phyloP scores from a whole-genome alignment of 2,113 vertebrate species.

The Propithecus coquereli region DNA sequence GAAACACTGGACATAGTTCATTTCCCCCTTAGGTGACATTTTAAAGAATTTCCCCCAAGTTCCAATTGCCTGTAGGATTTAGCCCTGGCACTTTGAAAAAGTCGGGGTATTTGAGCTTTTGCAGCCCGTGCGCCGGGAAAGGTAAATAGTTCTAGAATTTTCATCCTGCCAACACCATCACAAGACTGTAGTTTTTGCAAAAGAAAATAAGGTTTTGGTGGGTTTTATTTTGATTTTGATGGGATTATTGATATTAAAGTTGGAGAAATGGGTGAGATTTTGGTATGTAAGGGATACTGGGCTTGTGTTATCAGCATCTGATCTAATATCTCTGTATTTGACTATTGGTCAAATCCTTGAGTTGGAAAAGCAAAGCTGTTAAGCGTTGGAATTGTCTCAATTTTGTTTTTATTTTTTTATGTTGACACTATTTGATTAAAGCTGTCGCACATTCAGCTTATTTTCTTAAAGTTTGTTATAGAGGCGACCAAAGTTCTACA shows the following conservation, averaged over 20 bases:
- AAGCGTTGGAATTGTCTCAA: conserved; percentile 26
- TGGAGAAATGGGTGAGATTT: conserved; percentile 24
- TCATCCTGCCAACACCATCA: not conserved
- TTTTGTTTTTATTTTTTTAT: conserved; percentile 49
- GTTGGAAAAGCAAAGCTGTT: conserved; percentile 23
- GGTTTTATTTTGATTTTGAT: conserved; percentile 27
- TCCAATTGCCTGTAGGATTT: not conserved
- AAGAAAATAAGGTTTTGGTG: not conserved
- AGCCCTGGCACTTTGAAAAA: conserved; percentile 20
- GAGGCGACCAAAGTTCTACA: conserved; percentile 36
- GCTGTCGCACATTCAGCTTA: conserved; percentile 43
- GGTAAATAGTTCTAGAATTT: not conserved
- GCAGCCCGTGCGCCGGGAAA: not conserved
- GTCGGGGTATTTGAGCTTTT: not conserved
- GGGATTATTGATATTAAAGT: conserved; percentile 28
- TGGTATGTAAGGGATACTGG: not conserved
- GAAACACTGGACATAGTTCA: not conserved
- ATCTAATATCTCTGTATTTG: conserved; percentile 31
- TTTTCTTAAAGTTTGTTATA: conserved; percentile 65
- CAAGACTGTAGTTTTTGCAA: not conserved
- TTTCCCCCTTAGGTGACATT: not conserved
- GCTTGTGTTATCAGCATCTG: conserved; percentile 8
- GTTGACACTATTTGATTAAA: conserved; percentile 62
- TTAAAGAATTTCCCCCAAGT: not conserved
- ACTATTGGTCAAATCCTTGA: conserved; percentile 32